Conservation (phyloP, 1,140 invertebrate genomes). For the Heterodera schachtii region DNA sequence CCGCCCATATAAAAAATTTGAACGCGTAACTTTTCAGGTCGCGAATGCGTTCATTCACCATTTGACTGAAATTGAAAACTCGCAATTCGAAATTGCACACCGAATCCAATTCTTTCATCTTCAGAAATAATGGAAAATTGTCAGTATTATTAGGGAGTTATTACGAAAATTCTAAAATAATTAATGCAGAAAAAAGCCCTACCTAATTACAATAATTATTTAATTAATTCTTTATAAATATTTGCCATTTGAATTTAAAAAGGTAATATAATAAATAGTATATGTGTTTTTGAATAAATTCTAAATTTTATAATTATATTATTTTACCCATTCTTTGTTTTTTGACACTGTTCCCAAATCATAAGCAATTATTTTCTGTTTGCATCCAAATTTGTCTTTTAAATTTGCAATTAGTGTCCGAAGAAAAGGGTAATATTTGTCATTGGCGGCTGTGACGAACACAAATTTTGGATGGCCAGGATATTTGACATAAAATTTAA, state of each 20-base stretch:
- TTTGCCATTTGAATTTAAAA: no score
- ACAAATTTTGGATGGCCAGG: constrained; percentile 9
- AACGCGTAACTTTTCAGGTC: constrained; percentile 36
- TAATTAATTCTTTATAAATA: no score
- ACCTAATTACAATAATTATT: no score
- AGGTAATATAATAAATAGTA: no score
- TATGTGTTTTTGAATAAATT: no score
- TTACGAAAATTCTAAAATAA: no score
- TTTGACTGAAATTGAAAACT: constrained; percentile 30
- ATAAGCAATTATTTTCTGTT: constrained; percentile 32
- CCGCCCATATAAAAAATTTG: constrained; percentile 37
- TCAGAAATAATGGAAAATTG: background rate
- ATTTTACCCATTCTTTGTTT: constrained; percentile 21
- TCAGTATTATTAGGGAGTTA: no score
- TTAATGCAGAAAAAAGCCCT: no score
- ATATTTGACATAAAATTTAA: background rate
- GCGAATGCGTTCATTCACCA: constrained; percentile 24
- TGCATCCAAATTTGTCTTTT: background rate
- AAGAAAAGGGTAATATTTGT: background rate
- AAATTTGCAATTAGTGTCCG: background rate
- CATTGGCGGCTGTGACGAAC: constrained; percentile 4
- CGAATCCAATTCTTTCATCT: constrained; percentile 34
- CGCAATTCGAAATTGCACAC: constrained; percentile 39
- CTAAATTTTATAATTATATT: background rate
- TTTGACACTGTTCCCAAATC: constrained; percentile 26